These are phyloP conservation scores for Euproctis similis DNA, from an alignment of 2,888 invertebrate genomes.

Conservation along the genomic window DNA sequence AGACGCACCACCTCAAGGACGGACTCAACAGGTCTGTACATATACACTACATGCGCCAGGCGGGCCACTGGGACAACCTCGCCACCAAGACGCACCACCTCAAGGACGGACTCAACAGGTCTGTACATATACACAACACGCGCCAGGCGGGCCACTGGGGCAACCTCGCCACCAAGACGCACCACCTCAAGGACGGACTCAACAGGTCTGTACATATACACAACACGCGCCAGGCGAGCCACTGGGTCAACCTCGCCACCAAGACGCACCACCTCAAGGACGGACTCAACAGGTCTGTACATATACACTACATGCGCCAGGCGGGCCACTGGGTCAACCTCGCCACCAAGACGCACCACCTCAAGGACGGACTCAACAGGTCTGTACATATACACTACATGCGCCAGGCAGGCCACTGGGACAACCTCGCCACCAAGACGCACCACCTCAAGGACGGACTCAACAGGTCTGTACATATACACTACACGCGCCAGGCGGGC, in stretches of 20 bases:
- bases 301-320: conserved; percentile 95
- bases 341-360: conserved; percentile 89
- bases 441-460: no score
- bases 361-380: conserved; percentile 94
- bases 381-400: no score
- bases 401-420: no score
- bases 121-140: no score
- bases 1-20: conserved; percentile 94
- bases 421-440: no score
- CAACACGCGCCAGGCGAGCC: conserved; percentile 95
- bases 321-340: conserved; percentile 97
- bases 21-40: conserved; percentile 83
- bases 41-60: conserved; percentile 96
- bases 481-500: no score
- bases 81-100: conserved; percentile 92
- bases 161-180: conserved; percentile 88
- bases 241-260: conserved; percentile 93
- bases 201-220: no score
- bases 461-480: no score
- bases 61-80: conserved; percentile 96
- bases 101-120: conserved; percentile 92
- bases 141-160: conserved; percentile 98
- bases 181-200: conserved; percentile 95
- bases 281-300: conserved; percentile 89
- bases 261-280: conserved; percentile 95